phyloP scores from a whole-genome alignment of 1,140 invertebrate species.

The Meteorus sp. region DNA sequence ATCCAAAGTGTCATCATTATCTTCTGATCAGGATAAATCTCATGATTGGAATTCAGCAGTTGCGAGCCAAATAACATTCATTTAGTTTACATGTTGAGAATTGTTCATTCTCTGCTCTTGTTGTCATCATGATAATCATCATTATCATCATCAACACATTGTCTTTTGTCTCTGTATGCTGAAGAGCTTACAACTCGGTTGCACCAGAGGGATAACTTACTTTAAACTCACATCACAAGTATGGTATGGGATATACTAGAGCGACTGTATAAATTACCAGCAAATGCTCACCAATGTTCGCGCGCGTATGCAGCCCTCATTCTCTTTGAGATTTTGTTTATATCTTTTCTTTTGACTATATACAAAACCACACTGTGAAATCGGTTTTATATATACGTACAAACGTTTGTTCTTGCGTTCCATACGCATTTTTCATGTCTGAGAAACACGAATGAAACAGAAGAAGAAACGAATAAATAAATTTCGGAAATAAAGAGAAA shows the following conservation, averaged over 20 bases:
- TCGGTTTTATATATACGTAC: not conserved
- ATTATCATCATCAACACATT: not conserved
- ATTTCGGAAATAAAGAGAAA: too few species aligned
- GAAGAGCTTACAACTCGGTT: not conserved
- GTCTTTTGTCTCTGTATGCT: not conserved
- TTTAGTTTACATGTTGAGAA: too few species aligned
- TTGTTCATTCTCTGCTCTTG: constrained; percentile 8
- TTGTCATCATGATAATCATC: not conserved
- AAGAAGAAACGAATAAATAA: not conserved
- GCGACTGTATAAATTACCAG: constrained; percentile 44
- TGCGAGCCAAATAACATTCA: too few species aligned
- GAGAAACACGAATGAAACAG: not conserved
- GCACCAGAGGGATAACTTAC: constrained; percentile 48
- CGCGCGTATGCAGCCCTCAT: not conserved
- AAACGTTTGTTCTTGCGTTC: not conserved
- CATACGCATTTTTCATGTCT: not conserved
- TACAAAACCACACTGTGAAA: not conserved
- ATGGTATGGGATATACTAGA: too few species aligned
- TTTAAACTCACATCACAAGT: too few species aligned
- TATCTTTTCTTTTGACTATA: constrained; percentile 1
- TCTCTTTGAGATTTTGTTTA: not conserved
- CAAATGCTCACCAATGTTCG: constrained; percentile 45
- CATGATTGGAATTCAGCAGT: too few species aligned
- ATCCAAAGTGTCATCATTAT: too few species aligned
- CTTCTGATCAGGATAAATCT: too few species aligned